phyloP scores from a whole-genome alignment of 2,113 vertebrate species.

The Nyctibius bracteatus region DNA sequence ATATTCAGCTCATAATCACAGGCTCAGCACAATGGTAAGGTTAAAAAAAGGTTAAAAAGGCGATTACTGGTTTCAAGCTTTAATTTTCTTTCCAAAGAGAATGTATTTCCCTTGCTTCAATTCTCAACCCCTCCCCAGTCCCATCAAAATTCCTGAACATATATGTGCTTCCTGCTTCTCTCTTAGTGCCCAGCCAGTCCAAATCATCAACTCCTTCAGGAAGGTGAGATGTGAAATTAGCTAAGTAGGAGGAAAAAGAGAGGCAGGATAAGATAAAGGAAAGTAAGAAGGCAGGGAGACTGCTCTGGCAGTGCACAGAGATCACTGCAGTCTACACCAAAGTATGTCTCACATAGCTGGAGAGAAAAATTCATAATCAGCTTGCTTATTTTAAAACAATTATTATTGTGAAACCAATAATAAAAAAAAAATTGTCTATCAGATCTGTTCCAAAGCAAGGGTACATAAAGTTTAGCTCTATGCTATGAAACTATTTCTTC shows the following conservation, averaged over 20 bases:
- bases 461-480: neutral
- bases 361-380: neutral
- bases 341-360: neutral
- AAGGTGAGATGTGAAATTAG: neutral
- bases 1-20: neutral
- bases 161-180: neutral
- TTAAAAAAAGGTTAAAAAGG: neutral
- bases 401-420: neutral
- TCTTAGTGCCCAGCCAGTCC: neutral
- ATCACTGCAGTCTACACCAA: neutral
- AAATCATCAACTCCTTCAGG: neutral
- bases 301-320: neutral
- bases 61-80: rapidly evolving
- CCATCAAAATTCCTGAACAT: neutral
- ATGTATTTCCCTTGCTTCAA: rapidly evolving
- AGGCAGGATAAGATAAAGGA: neutral
- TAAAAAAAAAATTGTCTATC: neutral
- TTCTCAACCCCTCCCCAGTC: neutral
- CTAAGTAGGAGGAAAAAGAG: neutral
- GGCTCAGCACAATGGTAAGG: neutral
- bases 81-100: neutral
- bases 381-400: neutral
- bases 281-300: neutral
- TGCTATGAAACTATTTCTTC: neutral
- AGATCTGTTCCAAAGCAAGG: neutral